Evolutionary conservation across 64 coral and sea anemone genomes (phyloP).

Genomic region (Porites lutea): DNA sequence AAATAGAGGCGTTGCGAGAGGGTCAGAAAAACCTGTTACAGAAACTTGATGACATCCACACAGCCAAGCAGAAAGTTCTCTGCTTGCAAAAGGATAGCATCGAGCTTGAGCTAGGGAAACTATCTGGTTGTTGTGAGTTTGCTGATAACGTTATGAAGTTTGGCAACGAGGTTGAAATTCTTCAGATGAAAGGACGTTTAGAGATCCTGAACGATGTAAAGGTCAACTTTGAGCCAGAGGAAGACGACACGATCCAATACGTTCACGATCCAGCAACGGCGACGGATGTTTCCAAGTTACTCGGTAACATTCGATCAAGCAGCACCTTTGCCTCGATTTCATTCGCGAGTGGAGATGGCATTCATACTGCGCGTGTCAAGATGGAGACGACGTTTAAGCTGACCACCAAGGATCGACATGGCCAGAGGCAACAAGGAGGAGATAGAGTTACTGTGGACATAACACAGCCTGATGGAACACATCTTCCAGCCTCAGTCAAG

Average conservation of each 20-base stretch:
- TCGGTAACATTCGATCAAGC: conserved; percentile 85
- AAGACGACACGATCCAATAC: conserved; percentile 97
- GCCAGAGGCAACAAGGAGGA: conserved; percentile 83
- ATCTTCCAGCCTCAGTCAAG: conserved; percentile 65
- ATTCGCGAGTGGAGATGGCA: conserved; percentile 92
- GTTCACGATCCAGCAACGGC: conserved; percentile 69
- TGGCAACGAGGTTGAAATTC: conserved; percentile 90
- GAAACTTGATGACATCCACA: conserved; percentile 80
- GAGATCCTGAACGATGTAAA: conserved; percentile 77
- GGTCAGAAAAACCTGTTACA: conserved; percentile 74
- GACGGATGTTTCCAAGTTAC: conserved; percentile 67
- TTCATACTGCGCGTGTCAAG: conserved; percentile 91
- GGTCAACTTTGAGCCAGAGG: conserved; percentile 91
- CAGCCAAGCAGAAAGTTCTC: conserved; percentile 89
- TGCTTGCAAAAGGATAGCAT: conserved; percentile 95
- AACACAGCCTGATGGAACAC: conserved; percentile 85
- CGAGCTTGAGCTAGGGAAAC: conserved; percentile 93
- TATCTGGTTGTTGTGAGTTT: conserved; percentile 92
- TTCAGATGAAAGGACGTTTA: conserved; percentile 91
- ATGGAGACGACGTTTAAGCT: conserved; percentile 91
- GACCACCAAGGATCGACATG: conserved; percentile 92
- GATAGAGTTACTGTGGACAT: conserved; percentile 86
- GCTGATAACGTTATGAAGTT: conserved; percentile 95
- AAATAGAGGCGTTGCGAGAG: conserved; percentile 73
- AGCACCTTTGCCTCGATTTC: conserved; percentile 99